Conservation (phyloP, 2,797 vertebrate genomes). For the Ciconia nigra region DNA sequence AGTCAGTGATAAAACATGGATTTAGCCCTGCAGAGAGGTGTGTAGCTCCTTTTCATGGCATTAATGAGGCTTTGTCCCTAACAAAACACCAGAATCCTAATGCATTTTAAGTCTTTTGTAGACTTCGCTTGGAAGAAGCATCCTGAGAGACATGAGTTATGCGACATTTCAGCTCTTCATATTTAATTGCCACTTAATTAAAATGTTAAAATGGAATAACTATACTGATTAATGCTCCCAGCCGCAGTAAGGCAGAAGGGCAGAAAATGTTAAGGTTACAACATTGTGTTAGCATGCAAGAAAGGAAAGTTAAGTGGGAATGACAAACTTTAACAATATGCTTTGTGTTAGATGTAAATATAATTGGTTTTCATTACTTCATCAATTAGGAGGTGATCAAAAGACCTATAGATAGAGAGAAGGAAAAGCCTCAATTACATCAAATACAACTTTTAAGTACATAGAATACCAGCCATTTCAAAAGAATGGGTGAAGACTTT, state of each 20-base stretch:
- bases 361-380: not conserved
- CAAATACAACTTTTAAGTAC: not conserved
- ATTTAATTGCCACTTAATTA: not conserved
- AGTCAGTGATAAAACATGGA: not conserved
- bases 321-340: not conserved
- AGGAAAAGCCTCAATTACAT: not conserved
- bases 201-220: not conserved
- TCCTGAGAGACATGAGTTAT: not conserved
- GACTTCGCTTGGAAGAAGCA: not conserved
- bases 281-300: not conserved
- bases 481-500: not conserved
- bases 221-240: not conserved
- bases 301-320: not conserved
- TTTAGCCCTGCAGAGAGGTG: not conserved
- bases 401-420: not conserved
- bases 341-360: not conserved
- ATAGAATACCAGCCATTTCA: not conserved
- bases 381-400: not conserved
- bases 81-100: not conserved
- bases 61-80: not conserved
- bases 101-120: not conserved
- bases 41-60: not conserved
- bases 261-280: not conserved
- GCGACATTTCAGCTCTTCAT: not conserved
- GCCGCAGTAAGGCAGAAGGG: not conserved